Evolutionary conservation across 2,888 invertebrate genomes (phyloP), one percentile per base, ranked within the genome.

Genomic region (Drosophila subquinaria): DNA sequence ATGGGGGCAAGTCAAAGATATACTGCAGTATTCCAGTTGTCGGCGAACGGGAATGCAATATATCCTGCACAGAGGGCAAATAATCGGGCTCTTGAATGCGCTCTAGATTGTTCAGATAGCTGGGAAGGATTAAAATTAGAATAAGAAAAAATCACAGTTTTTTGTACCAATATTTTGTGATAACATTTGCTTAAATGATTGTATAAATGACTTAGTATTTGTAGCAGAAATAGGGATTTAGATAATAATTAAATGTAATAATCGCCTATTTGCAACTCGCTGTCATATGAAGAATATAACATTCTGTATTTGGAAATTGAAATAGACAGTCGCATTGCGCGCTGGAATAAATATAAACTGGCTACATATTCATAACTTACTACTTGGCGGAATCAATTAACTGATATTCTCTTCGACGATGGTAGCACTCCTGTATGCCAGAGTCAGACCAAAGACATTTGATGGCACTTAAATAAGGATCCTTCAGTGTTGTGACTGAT

Each of bases 351-450:
- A n/a, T n/a, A n/a, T n/a, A n/a, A n/a, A n/a, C n/a, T 17, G 17
- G 17, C 17, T 17, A 1, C 17, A 17, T 15, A 15, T 20, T 48
- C 20, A 6, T 17, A 76, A 94, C 97, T 95, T 95, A 99, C 99
- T 99, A 99, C 98, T 99, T 99, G 94, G 99, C 99, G 90, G 99
- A 99, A 94, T 99, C 99, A 92, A 99, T 99, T 92, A 99, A 96
- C 94, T 99, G 99, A 94, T 99, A 99, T 94, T 99, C 99, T 94
- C 99, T 96, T 94, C 99, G 96, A 92, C 99, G 96, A 94, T 99
- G 99, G 94, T 99, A 99, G 94, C 99, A 99, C 94, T 99, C 98
- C 94, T 98, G 98, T 91, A 99, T 99, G 85, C 99, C 99, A 81
- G 96, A 94, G 94, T 99, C 99, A 80, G 95, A 95, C 99, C 99